phyloP scores from a whole-genome alignment of 2,797 vertebrate genomes.

The Phaenicophaeus curvirostris region DNA sequence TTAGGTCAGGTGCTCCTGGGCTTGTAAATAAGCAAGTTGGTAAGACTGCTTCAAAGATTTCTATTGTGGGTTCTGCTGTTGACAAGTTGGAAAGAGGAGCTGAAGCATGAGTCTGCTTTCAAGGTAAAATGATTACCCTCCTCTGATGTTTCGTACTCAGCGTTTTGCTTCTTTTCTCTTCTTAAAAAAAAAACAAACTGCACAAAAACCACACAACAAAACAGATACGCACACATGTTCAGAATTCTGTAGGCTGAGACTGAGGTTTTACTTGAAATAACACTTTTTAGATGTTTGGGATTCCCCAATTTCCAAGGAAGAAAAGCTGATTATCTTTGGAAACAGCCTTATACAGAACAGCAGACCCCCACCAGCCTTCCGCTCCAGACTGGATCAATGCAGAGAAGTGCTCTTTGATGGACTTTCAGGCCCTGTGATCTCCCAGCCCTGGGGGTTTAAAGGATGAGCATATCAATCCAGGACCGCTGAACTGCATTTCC shows the following conservation, averaged over 20 bases:
- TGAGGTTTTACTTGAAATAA: slow-evolving; percentile 41
- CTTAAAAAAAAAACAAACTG: too few relatives aligned
- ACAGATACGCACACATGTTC: not conserved
- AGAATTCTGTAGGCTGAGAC: not conserved
- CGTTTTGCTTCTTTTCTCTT: not conserved
- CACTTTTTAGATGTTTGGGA: slow-evolving; percentile 19
- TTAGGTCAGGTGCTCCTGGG: not conserved
- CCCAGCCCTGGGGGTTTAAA: slow-evolving; percentile 79
- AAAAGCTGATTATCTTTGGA: slow-evolving; percentile 74
- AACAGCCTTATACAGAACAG: slow-evolving; percentile 39
- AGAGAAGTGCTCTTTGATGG: slow-evolving; percentile 78
- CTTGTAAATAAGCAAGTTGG: not conserved
- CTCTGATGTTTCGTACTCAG: not conserved
- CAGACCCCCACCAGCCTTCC: slow-evolving; percentile 72
- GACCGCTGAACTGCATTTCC: slow-evolving; percentile 85
- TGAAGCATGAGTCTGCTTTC: not conserved
- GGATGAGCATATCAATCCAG: slow-evolving; percentile 84
- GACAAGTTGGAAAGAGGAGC: not conserved
- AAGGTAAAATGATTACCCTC: not conserved
- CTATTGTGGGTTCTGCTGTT: not conserved
- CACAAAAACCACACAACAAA: not conserved
- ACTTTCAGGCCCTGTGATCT: slow-evolving; percentile 83
- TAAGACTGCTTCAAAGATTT: not conserved
- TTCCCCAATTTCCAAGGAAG: slow-evolving; percentile 68
- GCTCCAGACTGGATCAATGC: slow-evolving; percentile 78